Base-by-base conservation (phyloP, 2,888 invertebrate species). In the Erebia ligea region DNA sequence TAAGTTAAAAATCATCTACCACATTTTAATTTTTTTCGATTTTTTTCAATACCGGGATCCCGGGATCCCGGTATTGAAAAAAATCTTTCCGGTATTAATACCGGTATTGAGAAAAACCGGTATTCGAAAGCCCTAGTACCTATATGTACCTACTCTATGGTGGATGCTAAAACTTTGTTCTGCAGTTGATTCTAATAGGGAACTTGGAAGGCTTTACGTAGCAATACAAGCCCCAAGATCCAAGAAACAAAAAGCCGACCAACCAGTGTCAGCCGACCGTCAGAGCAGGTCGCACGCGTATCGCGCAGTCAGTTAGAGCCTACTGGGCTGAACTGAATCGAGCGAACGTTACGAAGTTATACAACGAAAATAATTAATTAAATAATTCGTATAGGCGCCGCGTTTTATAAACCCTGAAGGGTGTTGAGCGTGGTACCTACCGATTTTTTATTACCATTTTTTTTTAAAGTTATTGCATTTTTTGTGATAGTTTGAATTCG, bases 291-390 rank as follows among this genome's bases (percentile, higher is more conserved):
- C 82, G 83, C 83, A 84, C 86, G 86, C 74, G 76, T 69, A 69
- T 61, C 77, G 73, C 75, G 68, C 72, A 74, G 8, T 78, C 84
- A 81, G 88, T 87, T 88, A 88, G 87, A 88, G 85, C 88, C 86
- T 76, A 67, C 62, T 64, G 79, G 87, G 88, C 84, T 88, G 87
- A 88, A 83, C 87, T 85, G 86, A 76, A 69, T 50, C 75, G 76
- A 76, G 78, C 80, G 80, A 73, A 68, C 42, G 50, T 66, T 52
- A 63, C 52, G 48, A 56, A 67, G 65, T 61, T 45, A 42, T 66
- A 64, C 67, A 58, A 68, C 62, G 65, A 42, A 34, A 34, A 34
- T 34, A 34, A 34, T 34, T 34, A 57, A 34, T 56, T 13, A 42
- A 59, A 69, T 15, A 40, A 63, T 62, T 50, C 57, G 58, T 66